A percentile compares a stretch with the other conserved stretches of the same genome.
phyloP scores from a whole-genome alignment of 2,797 vertebrate species.

The Chaenodraco wilsoni region DNA sequence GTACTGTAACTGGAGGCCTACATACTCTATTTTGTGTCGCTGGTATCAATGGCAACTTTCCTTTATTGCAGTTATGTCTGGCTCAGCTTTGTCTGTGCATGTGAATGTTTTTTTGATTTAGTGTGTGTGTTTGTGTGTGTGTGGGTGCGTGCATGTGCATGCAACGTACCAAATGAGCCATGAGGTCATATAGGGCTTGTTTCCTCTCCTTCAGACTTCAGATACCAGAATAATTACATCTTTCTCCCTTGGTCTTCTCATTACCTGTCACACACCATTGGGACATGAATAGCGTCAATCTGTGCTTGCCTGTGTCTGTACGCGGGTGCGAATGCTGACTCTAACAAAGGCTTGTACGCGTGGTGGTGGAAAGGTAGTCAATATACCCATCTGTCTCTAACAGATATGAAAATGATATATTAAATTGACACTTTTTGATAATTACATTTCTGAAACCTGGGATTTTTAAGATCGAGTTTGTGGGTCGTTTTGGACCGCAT shows the following conservation, averaged over 20 bases:
- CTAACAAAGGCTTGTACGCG: slow-evolving; percentile 19
- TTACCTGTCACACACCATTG: slow-evolving; percentile 55
- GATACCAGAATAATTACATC: slow-evolving; percentile 50
- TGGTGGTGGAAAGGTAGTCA: slow-evolving; percentile 19
- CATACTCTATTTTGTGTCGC: not conserved
- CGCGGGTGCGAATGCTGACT: slow-evolving; percentile 13
- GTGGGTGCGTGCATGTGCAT: not conserved
- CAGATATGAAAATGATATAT: slow-evolving; percentile 24
- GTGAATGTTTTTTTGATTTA: slow-evolving; percentile 16
- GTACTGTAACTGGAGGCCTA: slow-evolving; percentile 24
- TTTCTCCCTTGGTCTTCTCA: slow-evolving; percentile 43
- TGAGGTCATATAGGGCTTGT: slow-evolving; percentile 37
- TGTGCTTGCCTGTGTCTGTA: slow-evolving; percentile 22
- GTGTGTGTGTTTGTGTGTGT: not conserved
- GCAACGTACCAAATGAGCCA: slow-evolving; percentile 44
- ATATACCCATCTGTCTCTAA: slow-evolving; percentile 14
- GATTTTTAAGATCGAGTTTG: slow-evolving; percentile 23
- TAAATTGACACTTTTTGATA: slow-evolving; percentile 5
- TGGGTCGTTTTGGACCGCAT: slow-evolving; percentile 25
- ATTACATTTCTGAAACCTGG: slow-evolving; percentile 8
- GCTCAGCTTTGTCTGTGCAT: slow-evolving; percentile 38
- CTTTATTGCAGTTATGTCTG: slow-evolving; percentile 36
- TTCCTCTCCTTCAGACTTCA: slow-evolving; percentile 42
- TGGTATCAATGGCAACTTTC: slow-evolving; percentile 24
- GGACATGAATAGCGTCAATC: slow-evolving; percentile 41